A percentile compares a stretch with the other conserved stretches of the same genome.
These are phyloP conservation scores for Alosa alosa DNA, from an alignment of 2,113 vertebrate species.

Conservation along the genomic window DNA sequence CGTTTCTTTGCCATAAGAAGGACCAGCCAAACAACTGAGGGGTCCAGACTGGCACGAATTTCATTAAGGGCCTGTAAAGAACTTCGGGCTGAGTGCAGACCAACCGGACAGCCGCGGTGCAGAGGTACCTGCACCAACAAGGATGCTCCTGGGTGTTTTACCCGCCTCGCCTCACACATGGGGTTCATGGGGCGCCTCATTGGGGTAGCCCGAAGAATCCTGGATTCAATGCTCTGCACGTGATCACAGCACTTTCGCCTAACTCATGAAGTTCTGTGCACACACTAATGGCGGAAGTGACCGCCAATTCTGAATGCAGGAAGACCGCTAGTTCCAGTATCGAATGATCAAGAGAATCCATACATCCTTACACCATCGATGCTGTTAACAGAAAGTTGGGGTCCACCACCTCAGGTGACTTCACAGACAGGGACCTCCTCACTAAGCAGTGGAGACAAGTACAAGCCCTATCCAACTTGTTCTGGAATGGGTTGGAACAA, in stretches of 20 bases:
- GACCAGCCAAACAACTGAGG: constrained; percentile 16
- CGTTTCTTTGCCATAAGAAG: constrained; percentile 24
- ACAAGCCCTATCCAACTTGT: neutral
- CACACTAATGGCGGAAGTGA: neutral
- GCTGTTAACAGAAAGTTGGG: too few species aligned
- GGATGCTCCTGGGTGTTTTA: constrained; percentile 24
- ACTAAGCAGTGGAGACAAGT: neutral
- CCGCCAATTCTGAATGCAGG: neutral
- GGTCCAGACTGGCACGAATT: constrained; percentile 25
- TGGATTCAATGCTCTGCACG: constrained; percentile 20
- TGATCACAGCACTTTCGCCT: neutral
- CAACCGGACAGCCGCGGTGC: neutral
- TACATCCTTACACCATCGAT: constrained; percentile 17
- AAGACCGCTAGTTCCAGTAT: neutral
- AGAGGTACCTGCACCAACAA: neutral
- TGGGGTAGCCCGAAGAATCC: neutral
- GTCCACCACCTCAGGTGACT: too few species aligned
- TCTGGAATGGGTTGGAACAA: neutral
- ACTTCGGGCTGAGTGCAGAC: too few species aligned
- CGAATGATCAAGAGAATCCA: neutral
- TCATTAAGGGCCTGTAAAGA: neutral
- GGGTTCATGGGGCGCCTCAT: constrained; percentile 10
- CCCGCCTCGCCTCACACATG: constrained; percentile 6
- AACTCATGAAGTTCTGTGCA: constrained; percentile 24
- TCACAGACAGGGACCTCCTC: too few species aligned